These are phyloP conservation scores for Hypercompe scribonia DNA, from an alignment of 2,888 invertebrate species.

Conservation along the genomic window DNA sequence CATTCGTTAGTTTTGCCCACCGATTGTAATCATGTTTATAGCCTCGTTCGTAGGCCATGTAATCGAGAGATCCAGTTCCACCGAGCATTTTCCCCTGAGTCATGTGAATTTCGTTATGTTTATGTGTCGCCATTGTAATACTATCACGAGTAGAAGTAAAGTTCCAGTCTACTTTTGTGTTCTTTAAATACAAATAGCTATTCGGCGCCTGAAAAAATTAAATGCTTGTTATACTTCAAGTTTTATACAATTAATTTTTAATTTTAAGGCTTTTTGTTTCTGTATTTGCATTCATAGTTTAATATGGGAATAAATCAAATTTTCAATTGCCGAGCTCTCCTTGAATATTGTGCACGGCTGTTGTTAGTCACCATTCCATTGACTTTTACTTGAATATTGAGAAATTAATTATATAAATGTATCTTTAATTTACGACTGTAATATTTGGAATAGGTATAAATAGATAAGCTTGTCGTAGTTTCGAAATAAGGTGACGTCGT, in stretches of 20 bases:
- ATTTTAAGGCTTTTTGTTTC: not conserved
- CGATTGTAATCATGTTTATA: constrained; percentile 8
- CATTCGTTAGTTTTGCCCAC: constrained; percentile 13
- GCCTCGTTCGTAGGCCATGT: not conserved
- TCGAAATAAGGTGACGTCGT: too few relatives aligned
- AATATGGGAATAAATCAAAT: too few relatives aligned
- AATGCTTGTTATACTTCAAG: not conserved
- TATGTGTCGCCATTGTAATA: not conserved
- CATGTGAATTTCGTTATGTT: not conserved
- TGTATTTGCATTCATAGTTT: not conserved
- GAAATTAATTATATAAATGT: too few relatives aligned
- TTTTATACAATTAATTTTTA: too few relatives aligned
- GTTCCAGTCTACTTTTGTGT: constrained; percentile 11
- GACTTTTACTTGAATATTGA: too few relatives aligned
- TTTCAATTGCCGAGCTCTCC: too few relatives aligned
- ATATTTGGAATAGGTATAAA: too few relatives aligned
- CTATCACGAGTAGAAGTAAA: not conserved
- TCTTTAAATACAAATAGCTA: not conserved
- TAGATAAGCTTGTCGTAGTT: too few relatives aligned
- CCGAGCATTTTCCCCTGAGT: constrained; percentile 19
- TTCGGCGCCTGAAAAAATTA: constrained; percentile 5
- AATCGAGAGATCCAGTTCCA: constrained; percentile 5
- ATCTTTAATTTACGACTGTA: too few relatives aligned
- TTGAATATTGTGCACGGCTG: too few relatives aligned
- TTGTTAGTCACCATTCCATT: too few relatives aligned